Base-by-base conservation (phyloP, 2,888 invertebrate species). In the Lissocephala sabroskyi region DNA sequence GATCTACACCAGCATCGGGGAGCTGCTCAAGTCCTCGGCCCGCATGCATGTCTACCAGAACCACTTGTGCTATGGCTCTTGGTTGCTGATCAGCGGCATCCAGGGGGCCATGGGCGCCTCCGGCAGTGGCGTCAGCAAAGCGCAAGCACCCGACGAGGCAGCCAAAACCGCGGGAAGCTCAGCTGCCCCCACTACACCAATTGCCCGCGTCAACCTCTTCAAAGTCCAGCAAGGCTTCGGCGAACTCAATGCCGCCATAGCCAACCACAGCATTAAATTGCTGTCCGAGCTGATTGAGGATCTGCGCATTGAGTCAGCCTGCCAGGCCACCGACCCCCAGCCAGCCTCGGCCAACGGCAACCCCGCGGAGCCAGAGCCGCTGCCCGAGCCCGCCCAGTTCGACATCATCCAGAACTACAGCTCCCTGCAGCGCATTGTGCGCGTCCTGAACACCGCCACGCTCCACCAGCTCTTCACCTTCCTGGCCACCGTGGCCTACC, bases 31-130 rank as follows among this genome's bases (percentile, higher is more conserved):
- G 80, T 89, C 88, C 45, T 96, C 96, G 3, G 94, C 96, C 0
- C 88, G 96, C 65, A 94, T 95, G 41, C 83, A 94, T 91, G 89
- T 94, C 39, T 90, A 94, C 71, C 96, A 96, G 85, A 97, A 97
- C 85, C 92, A 96, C 82, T 87, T 95, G 53, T 88, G 96, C 85
- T 91, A 95, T 63, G 95, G 95, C 6, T 91, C 93, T 0, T 96
- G 96, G 96, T 87, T 96, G 45, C 85, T 96, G 44, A 88, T 96
- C 14, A 92, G 92, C 43, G 96, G 96, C 1, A 87, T 97, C 14
- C 95, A 96, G 82, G 92, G 92, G 54, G 93, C 94, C 52, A 86
- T 94, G 45, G 90, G 89, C 0, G 87, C 87, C 0, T 88, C 91
- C 0, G 91, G 91, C 39, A 89, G 88, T 5, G 88, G 88, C 0